phyloP scores from a whole-genome alignment of 92 coral and sea anemone genomes.

The Heliopora coerulea region DNA sequence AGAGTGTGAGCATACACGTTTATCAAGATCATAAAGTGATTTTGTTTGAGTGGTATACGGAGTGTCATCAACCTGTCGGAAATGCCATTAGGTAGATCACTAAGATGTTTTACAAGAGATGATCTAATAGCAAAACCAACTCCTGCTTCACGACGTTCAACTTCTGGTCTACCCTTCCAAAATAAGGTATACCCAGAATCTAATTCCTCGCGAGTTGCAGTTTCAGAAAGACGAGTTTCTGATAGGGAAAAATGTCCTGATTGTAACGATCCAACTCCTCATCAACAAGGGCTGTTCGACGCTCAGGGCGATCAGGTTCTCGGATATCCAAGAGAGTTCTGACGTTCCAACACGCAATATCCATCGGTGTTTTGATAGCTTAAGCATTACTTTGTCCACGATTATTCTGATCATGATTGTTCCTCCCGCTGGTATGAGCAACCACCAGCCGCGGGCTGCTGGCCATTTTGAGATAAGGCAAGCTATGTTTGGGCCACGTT shows the following conservation, averaged over 20 bases:
- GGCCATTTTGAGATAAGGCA: constrained; percentile 11
- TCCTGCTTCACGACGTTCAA: constrained; percentile 10
- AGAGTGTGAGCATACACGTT: constrained; percentile 22
- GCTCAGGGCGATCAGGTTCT: background rate
- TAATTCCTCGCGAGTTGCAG: background rate
- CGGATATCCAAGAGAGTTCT: constrained; percentile 35
- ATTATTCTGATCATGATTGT: too few species aligned
- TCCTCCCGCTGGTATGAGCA: background rate
- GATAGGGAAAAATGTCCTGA: background rate
- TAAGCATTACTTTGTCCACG: too few species aligned
- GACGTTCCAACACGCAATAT: constrained; percentile 32
- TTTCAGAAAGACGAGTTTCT: constrained; percentile 19
- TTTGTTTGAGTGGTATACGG: background rate
- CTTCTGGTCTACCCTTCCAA: constrained; percentile 8
- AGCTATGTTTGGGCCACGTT: constrained; percentile 33
- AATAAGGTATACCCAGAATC: constrained; percentile 27
- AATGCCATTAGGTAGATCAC: constrained; percentile 6
- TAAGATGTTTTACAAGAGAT: constrained; percentile 11
- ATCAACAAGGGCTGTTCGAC: background rate
- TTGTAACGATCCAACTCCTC: background rate
- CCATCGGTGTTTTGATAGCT: background rate
- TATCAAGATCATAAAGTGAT: background rate
- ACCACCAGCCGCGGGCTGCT: constrained; percentile 20
- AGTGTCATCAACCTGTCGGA: constrained; percentile 10
- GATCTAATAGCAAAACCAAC: constrained; percentile 37